Conservation (phyloP, 2,113 vertebrate genomes). For the Furnarius figulus region DNA sequence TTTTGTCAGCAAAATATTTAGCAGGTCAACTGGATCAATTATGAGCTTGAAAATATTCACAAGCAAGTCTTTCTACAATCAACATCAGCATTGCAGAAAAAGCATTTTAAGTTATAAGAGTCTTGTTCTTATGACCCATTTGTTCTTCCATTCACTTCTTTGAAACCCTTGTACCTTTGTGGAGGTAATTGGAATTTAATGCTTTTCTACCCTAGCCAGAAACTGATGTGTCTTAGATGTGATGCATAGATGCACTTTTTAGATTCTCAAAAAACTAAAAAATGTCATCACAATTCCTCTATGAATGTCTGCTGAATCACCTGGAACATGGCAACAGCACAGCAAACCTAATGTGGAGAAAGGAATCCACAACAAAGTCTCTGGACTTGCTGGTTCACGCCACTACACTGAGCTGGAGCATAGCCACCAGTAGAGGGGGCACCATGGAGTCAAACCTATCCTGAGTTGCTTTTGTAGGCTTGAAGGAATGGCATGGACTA, state of each 20-base stretch:
- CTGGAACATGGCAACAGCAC: not conserved
- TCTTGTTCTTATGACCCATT: not conserved
- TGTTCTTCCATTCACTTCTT: not conserved
- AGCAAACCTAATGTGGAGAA: not conserved
- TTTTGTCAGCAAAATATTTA: not conserved
- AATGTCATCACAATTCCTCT: not conserved
- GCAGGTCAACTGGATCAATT: not conserved
- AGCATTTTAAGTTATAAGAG: not conserved
- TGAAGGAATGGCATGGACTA: not conserved
- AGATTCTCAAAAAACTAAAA: not conserved
- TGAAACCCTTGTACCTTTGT: not conserved
- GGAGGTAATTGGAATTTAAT: not conserved
- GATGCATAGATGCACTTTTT: not conserved
- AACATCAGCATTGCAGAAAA: not conserved
- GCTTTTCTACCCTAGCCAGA: not conserved
- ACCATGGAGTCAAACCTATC: not conserved
- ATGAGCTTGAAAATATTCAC: not conserved
- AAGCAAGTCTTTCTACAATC: not conserved
- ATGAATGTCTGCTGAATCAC: not conserved
- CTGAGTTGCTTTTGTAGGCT: not conserved
- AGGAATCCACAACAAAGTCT: not conserved
- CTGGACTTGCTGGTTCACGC: not conserved
- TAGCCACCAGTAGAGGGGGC: fast-evolving
- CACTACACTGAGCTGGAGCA: not conserved
- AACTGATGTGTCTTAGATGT: not conserved